A percentile compares a stretch with the other conserved stretches of the same genome.
Conservation (phyloP, 1,140 invertebrate species). For the Metopolophium dirhodum region DNA sequence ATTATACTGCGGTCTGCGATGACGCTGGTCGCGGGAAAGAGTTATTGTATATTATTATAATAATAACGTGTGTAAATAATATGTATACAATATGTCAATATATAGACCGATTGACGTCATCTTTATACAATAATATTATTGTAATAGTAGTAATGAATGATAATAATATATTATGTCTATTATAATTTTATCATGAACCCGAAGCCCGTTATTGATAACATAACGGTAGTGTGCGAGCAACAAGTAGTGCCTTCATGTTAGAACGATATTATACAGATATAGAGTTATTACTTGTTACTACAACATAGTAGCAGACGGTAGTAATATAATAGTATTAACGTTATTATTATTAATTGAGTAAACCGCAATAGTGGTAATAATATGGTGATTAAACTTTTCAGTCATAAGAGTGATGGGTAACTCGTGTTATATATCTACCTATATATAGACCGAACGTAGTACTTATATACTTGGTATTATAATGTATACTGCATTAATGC, state of each 20-base stretch:
- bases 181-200: background rate
- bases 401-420: background rate
- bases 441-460: background rate
- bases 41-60: background rate
- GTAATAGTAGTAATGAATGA: background rate
- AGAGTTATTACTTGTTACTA: background rate
- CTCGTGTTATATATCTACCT: background rate
- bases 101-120: conserved; percentile 15
- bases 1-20: background rate
- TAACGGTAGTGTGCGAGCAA: background rate
- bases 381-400: background rate
- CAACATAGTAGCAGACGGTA: background rate
- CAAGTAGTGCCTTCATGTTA: background rate
- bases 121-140: background rate
- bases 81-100: background rate
- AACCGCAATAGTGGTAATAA: background rate
- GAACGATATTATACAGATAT: background rate
- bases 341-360: conserved; percentile 11
- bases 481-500: background rate
- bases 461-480: background rate
- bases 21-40: background rate
- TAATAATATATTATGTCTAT: background rate
- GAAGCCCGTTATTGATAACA: conserved; percentile 3
- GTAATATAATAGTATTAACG: background rate
- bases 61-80: background rate